phyloP scores from a whole-genome alignment of 2,888 invertebrate genomes.

The Girardia tigrina region DNA sequence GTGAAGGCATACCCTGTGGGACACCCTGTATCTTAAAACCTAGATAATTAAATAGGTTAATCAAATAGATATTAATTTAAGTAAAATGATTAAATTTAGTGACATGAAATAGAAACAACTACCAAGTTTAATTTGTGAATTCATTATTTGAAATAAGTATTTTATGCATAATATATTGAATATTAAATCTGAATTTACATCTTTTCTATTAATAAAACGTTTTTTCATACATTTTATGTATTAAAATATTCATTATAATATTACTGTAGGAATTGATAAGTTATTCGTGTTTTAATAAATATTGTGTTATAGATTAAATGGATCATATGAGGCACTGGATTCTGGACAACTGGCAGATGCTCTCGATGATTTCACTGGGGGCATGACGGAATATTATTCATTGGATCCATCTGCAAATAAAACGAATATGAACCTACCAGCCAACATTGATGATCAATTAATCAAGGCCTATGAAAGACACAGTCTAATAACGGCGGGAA shows the following conservation, averaged over 20 bases:
- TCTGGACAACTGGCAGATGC: conserved; percentile 95
- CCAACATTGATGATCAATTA: conserved; percentile 43
- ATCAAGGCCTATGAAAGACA: conserved; percentile 45
- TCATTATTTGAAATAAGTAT: no score
- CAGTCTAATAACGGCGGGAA: conserved; percentile 44
- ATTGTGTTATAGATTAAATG: conserved; percentile 52
- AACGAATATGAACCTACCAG: conserved; percentile 38
- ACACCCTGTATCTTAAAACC: no score
- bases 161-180: no score
- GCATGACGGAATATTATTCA: conserved; percentile 63
- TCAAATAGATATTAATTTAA: no score
- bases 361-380: conserved; percentile 85
- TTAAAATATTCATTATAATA: neutral
- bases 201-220: no score
- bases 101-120: no score
- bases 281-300: no score
- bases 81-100: no score
- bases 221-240: neutral
- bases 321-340: conserved; percentile 88
- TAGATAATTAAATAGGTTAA: no score
- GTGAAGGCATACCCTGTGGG: no score
- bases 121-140: no score
- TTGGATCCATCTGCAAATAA: conserved; percentile 51
- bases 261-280: neutral
- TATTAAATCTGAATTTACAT: no score